phyloP scores from a whole-genome alignment of 2,797 vertebrate species.

The Phataginus tetradactyla region DNA sequence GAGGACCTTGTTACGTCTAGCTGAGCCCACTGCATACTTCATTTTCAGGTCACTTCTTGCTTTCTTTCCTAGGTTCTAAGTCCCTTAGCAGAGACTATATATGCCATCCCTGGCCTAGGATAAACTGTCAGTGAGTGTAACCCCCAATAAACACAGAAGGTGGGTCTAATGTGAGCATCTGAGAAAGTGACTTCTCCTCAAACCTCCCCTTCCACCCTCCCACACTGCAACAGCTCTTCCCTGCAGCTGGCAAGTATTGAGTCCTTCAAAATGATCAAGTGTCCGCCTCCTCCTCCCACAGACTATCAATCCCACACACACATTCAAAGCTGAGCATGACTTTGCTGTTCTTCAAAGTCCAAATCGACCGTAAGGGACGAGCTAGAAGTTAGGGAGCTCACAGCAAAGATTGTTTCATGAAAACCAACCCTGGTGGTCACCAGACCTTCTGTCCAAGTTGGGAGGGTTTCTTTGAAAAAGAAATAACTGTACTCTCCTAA shows the following conservation, averaged over 20 bases:
- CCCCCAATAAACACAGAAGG: background rate
- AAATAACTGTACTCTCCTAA: conserved; percentile 35
- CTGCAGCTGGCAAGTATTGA: fast-evolving
- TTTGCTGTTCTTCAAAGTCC: background rate
- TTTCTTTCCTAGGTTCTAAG: background rate
- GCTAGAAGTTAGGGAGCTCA: background rate
- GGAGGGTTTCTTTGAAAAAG: conserved; percentile 2
- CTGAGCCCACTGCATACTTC: background rate
- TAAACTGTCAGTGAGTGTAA: background rate
- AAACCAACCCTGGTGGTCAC: background rate
- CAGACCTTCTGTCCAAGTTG: background rate
- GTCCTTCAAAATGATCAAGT: background rate
- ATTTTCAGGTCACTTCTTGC: background rate
- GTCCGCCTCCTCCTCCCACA: fast-evolving
- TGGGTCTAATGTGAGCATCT: background rate
- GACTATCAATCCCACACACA: fast-evolving
- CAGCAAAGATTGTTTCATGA: background rate
- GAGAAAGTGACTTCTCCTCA: background rate
- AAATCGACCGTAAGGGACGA: background rate
- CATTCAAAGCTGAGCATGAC: background rate
- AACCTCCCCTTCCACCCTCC: background rate
- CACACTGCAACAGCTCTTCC: fast-evolving
- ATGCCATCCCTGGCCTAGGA: no score
- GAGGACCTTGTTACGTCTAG: background rate
- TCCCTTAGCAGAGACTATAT: conserved; percentile 48